phyloP scores from a whole-genome alignment of 2,888 invertebrate genomes.

The Bibio marci region DNA sequence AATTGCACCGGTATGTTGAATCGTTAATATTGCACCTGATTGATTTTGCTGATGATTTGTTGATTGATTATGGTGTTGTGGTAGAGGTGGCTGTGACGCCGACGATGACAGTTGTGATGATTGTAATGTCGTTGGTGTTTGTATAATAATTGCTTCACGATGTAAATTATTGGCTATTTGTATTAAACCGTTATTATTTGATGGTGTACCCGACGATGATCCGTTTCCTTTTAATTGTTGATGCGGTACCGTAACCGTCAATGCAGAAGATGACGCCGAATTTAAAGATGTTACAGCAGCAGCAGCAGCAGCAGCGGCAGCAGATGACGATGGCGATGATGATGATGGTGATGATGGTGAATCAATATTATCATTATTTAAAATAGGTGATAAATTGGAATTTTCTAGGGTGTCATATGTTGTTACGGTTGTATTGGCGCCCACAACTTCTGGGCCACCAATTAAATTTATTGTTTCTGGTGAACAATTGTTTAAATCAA shows the following conservation, averaged over 20 bases:
- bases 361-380: no score
- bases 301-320: background rate
- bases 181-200: constrained; percentile 32
- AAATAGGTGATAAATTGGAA: no score
- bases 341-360: no score
- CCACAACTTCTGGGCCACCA: no score
- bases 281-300: background rate
- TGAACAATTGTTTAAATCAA: constrained; percentile 10
- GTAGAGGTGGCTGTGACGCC: background rate
- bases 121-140: constrained; percentile 35
- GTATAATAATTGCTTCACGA: constrained; percentile 30
- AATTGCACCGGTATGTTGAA: constrained; percentile 18
- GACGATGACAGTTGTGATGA: constrained; percentile 5
- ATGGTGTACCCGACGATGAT: constrained; percentile 21
- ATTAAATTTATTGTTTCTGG: constrained; percentile 30
- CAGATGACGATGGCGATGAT: no score
- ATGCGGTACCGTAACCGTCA: background rate
- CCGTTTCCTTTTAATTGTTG: constrained; percentile 14
- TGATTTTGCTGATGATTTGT: background rate
- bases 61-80: background rate
- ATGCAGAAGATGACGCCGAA: background rate
- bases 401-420: no score
- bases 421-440: constrained; percentile 7
- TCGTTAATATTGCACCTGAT: constrained; percentile 18
- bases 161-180: constrained; percentile 33